phyloP scores from a whole-genome alignment of 1,140 invertebrate species.

The Aricia agestis region DNA sequence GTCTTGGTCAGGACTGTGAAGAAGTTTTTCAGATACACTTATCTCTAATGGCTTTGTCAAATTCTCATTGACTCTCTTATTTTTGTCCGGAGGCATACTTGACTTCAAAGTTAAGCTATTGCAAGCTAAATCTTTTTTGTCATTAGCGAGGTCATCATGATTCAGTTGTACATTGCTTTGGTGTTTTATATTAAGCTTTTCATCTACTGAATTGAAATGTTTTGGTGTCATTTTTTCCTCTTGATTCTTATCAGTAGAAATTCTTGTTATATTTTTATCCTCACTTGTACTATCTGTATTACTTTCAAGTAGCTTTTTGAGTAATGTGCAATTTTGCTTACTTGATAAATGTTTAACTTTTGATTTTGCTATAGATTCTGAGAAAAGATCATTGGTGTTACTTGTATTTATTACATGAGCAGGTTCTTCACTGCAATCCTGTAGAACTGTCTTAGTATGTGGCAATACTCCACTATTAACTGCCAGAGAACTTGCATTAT shows the following conservation, averaged over 20 bases:
- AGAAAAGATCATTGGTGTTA: slow-evolving; percentile 12
- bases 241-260: background rate
- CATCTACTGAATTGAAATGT: background rate
- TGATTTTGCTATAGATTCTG: slow-evolving; percentile 12
- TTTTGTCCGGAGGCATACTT: slow-evolving; percentile 43
- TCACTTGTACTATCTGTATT: slow-evolving; percentile 39
- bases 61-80: slow-evolving; percentile 53
- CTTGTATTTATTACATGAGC: slow-evolving; percentile 12
- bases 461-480: background rate
- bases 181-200: background rate
- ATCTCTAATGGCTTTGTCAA: slow-evolving; percentile 70
- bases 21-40: slow-evolving; percentile 58
- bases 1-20: slow-evolving; percentile 67
- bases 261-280: slow-evolving; percentile 13
- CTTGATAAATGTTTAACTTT: slow-evolving; percentile 33
- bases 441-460: background rate
- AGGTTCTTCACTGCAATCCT: background rate
- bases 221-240: background rate
- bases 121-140: slow-evolving; percentile 14
- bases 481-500: background rate
- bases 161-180: background rate
- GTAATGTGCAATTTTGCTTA: slow-evolving; percentile 59
- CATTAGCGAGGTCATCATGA: background rate
- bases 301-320: slow-evolving; percentile 63
- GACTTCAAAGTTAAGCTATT: slow-evolving; percentile 30